Base-by-base conservation (phyloP, 2,113 vertebrate genomes). In the Brachirus orientalis region DNA sequence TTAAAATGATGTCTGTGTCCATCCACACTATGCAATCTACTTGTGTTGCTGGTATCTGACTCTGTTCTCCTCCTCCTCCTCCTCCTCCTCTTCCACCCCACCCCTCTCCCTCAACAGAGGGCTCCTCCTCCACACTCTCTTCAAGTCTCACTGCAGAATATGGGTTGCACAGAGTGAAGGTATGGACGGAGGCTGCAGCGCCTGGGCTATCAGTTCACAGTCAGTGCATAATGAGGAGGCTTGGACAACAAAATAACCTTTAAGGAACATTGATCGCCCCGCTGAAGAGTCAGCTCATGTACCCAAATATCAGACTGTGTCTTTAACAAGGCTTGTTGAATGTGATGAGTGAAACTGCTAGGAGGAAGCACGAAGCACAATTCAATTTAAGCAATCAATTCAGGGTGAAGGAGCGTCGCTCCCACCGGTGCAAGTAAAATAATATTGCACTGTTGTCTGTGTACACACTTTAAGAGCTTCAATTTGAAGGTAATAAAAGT, bases 81-180 rank as follows among this genome's bases (percentile, higher is more conserved):
- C 65, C 16, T 48, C 60, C 63, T 19, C 57, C 19, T 2, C 53
- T 17, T 33, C 50, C 56, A 11, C 66, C 47, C 8, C 18, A 33
- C 46, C 61, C 55, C 64, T 66, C 16, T 5, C 38, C 38, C 38
- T 8, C 38, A 3, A 5, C 14, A 3, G 44, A 44, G 41, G 41
- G 7, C 44, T 45, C 44, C 80, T 57, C 91, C 90, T 90, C 82
- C 86, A 86, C 76, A 78, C 85, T 76, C 83, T 77, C 83, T 83
- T 87, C 71, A 86, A 86, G 77, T 59, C 86, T 83, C 87, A 86
- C 89, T 86, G 91, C 88, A 89, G 89, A 70, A 75, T 77, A 55
- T n/a, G 56, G 72, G 73, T 70, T 60, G 70, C 76, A 69, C 28
- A 28, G 71, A 76, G 79, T 16, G 51, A 66, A 84, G 63, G 82